Percentiles rank a stretch among this genome's conserved stretches.
Conservation (phyloP, 37 sponge, comb jelly and placozoan species). For the Beroe ovata region DNA sequence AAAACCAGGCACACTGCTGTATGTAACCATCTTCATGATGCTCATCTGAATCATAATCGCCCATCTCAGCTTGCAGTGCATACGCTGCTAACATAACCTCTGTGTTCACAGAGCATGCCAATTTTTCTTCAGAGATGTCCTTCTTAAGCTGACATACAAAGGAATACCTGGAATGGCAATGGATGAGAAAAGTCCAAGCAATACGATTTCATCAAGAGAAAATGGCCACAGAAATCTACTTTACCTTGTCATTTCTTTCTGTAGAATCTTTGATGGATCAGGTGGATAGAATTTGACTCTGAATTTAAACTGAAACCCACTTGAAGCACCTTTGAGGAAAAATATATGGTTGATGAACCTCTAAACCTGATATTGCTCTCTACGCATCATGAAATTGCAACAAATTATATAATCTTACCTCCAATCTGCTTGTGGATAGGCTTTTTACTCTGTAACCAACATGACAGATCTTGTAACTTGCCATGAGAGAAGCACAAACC, state of each 20-base stretch:
- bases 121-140: conserved; percentile 19
- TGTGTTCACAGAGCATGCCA: conserved; percentile 17
- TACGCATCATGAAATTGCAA: background rate
- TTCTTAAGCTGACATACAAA: conserved; percentile 66
- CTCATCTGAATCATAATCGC: conserved; percentile 30
- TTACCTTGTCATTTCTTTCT: conserved; percentile 47
- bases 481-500: conserved; percentile 13
- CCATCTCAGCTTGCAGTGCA: conserved; percentile 63
- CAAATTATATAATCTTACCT: background rate
- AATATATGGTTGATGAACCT: too few relatives aligned
- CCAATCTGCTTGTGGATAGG: conserved; percentile 64
- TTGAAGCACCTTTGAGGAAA: background rate
- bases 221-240: too few relatives aligned
- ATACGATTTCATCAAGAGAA: too few relatives aligned
- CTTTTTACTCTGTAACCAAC: conserved; percentile 61
- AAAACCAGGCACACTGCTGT: conserved; percentile 43
- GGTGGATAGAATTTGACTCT: conserved; percentile 59
- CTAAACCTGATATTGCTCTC: too few relatives aligned
- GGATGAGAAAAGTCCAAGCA: too few relatives aligned
- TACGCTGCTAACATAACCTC: conserved; percentile 40
- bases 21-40: conserved; percentile 36
- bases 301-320: conserved; percentile 47
- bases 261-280: conserved; percentile 34
- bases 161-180: too few relatives aligned
- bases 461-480: conserved; percentile 15